Evolutionary conservation across 2,113 vertebrate genomes (phyloP), one percentile per base, ranked within the genome.

Genomic region (Malurus elegans): DNA sequence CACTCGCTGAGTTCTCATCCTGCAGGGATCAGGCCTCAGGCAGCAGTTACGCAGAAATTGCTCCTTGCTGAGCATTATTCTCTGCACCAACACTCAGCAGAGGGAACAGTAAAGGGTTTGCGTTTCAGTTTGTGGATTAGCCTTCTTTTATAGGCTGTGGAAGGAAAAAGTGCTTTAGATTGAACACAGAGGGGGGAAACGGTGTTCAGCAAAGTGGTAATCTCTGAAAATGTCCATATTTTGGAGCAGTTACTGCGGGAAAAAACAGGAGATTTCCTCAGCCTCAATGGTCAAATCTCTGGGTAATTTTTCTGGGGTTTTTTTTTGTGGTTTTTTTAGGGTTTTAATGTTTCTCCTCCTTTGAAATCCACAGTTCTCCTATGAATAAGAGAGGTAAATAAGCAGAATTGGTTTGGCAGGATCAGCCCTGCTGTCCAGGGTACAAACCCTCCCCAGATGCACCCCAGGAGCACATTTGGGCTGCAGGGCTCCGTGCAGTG

Each of bases 111-210:
- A 18, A 56, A 86, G 38, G 42, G 42, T 51, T 85, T 75, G 74
- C 78, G 62, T 82, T 79, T 70, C 74, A 42, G 81, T 57, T 65
- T 62, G 66, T 0, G 19, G 89, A 91, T 95, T 91, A 95, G 20
- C 25, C 23, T 42, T 71, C 79, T 69, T 94, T 79, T 58, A 31
- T 23, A 54, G 38, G 62, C 73, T 85, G 57, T 57, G 54, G 75
- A 72, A 92, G 88, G 78, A 40, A 79, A 92, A 95, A 92, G 32
- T 26, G 38, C 66, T 72, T 92, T 51, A 40, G 80, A 58, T 70
- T 76, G 70, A 91, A 70, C 78, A 58, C 48, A 20, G 58, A 20
- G 28, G 20, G 51, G 14, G 0, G 6, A 74, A 80, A 14, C 23
- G 34, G 36, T 45, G 58, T 72, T 92, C 90, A 92, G 70, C 48